Base-by-base conservation (phyloP, 92 coral and sea anemone genomes). In the Porites divaricata region DNA sequence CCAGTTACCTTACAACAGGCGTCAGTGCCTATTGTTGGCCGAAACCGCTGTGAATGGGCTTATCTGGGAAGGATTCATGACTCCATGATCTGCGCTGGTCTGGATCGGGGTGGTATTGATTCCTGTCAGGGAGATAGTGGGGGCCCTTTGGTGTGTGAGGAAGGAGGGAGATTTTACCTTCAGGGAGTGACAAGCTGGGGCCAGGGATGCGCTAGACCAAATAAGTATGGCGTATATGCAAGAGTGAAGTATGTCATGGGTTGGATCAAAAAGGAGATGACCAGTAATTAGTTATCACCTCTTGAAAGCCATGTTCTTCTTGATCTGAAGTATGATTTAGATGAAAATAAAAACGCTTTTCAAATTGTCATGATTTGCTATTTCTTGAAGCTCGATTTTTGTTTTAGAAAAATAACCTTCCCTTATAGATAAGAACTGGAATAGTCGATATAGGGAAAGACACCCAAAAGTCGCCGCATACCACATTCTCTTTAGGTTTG, bases 101-200 rank as follows among this genome's bases (percentile, higher is more conserved):
- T 87, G 62, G 90, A 87, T 62, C 85, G 84, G 63, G 91, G 91
- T 5, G 91, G 91, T 63, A 70, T 88, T 72, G 91, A 88, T 76
- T 88, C 91, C 41, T 88, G 91, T 77, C 91, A 88, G 66, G 91
- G 91, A 51, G 91, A 88, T 48, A 81, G 86, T 56, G 90, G 90
- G 70, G 90, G 90, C 9, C 90, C 87, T 4, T 58, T 87, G 90
- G 90, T 87, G 63, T 87, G 90, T 52, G 87, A 81, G 69, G 67
- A 75, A 54, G 86, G 90, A 9, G 90, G 85, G 45, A 77, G 71
- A 14, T 88, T 45, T 81, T 88, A 66, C 74, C 74, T 88, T 1
- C 91, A 88, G 51, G 91, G 91, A 12, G 91, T 83, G 14, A 88
- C 91, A 0, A 88, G 91, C 66, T 88, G 88, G 91, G 91, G 91